Conservation (phyloP, 2,888 invertebrate genomes). For the Dione vanillae region DNA sequence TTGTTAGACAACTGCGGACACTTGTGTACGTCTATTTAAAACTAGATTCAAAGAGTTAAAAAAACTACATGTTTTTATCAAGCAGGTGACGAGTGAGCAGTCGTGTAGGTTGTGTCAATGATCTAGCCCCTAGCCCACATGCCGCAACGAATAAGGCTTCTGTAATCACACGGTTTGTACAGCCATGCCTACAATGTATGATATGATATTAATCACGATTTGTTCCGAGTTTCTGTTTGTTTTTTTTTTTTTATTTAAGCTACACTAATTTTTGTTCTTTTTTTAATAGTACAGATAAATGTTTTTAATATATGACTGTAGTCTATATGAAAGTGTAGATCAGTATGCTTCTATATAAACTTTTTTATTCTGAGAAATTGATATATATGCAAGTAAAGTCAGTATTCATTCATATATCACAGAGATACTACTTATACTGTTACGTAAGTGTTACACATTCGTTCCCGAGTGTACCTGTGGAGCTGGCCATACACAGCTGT, state of each 20-base stretch:
- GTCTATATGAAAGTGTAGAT: not conserved
- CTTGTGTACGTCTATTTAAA: conserved; percentile 61
- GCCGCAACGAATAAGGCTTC: conserved; percentile 80
- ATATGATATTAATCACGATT: conserved; percentile 35
- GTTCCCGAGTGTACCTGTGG: conserved; percentile 65
- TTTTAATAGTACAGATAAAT: not conserved
- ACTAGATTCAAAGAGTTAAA: conserved; percentile 70
- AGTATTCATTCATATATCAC: not conserved
- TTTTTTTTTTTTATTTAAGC: conserved; percentile 17
- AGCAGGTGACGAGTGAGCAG: conserved; percentile 80
- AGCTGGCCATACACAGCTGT: conserved; percentile 68
- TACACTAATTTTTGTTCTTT: not conserved
- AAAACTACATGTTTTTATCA: conserved; percentile 65
- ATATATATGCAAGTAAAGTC: not conserved
- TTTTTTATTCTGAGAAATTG: not conserved
- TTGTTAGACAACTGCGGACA: conserved; percentile 46
- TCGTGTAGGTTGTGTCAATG: conserved; percentile 83
- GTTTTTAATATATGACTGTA: not conserved
- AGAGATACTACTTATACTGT: conserved; percentile 18
- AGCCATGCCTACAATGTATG: conserved; percentile 51
- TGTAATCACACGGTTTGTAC: conserved; percentile 75
- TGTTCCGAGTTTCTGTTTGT: conserved; percentile 21
- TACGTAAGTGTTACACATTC: conserved; percentile 53
- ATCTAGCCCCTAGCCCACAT: conserved; percentile 82
- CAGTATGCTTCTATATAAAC: not conserved